Evolutionary conservation across 2,888 invertebrate species (phyloP).

Genomic region (Rhimphoctona megacephalus): DNA sequence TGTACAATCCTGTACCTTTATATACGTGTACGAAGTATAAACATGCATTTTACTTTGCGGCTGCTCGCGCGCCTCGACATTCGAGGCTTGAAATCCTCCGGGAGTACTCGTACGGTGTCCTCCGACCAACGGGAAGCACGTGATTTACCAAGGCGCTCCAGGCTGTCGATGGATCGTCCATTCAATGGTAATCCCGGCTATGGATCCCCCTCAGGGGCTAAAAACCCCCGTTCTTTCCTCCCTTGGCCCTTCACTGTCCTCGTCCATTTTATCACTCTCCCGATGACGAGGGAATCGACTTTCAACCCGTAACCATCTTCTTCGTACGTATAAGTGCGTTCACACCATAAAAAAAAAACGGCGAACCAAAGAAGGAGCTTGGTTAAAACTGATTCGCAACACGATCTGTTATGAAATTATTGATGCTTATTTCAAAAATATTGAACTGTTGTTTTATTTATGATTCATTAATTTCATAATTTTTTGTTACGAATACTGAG

Average conservation of each 20-base stretch:
- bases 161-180: slow-evolving; percentile 77
- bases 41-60: slow-evolving; percentile 53
- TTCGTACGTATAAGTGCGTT: slow-evolving; percentile 64
- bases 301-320: slow-evolving; percentile 67
- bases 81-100: slow-evolving; percentile 51
- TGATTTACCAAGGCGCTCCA: slow-evolving; percentile 75
- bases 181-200: slow-evolving; percentile 78
- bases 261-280: slow-evolving; percentile 66
- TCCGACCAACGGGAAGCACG: slow-evolving; percentile 61
- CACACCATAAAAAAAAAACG: slow-evolving; percentile 62
- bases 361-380: not conserved
- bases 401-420: not conserved
- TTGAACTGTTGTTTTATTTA: not conserved
- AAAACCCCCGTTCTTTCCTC: slow-evolving; percentile 54
- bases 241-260: slow-evolving; percentile 43
- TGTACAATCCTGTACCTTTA: slow-evolving; percentile 21
- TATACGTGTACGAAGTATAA: slow-evolving; percentile 24
- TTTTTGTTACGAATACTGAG: not conserved
- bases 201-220: slow-evolving; percentile 62
- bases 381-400: slow-evolving; percentile 4
- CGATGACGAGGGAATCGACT: slow-evolving; percentile 50
- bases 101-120: slow-evolving; percentile 51
- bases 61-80: slow-evolving; percentile 48
- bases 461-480: not conserved
- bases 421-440: not conserved